phyloP scores from a whole-genome alignment of 2,113 vertebrate genomes.

The Phocoena phocoena region DNA sequence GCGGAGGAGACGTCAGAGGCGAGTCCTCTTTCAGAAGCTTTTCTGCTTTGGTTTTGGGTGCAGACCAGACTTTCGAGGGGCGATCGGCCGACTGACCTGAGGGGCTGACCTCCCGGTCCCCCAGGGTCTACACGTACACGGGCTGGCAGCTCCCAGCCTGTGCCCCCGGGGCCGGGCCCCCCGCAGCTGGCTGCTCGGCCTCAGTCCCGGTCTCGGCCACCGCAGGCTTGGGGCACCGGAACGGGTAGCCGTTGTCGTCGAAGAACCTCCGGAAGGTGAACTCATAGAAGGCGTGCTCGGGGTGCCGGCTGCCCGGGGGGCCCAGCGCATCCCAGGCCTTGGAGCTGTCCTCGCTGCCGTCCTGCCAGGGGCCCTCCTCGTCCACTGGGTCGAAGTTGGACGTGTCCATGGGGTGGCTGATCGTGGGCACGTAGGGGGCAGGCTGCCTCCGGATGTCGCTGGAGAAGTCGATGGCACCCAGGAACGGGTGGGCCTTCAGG shows the following conservation, averaged over 20 bases:
- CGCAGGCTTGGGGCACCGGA: slow-evolving; percentile 95
- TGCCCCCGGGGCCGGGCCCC: background rate
- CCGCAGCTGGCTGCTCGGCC: slow-evolving; percentile 64
- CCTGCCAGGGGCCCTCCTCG: slow-evolving; percentile 93
- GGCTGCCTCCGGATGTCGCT: slow-evolving; percentile 94
- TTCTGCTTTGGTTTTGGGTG: slow-evolving; percentile 10
- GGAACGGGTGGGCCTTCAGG: slow-evolving; percentile 96
- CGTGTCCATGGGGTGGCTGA: slow-evolving; percentile 98
- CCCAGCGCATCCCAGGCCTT: slow-evolving; percentile 91
- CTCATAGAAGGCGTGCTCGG: slow-evolving; percentile 98
- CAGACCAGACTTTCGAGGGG: slow-evolving; percentile 79
- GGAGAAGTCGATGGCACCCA: slow-evolving; percentile 93
- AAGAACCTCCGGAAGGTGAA: slow-evolving; percentile 99
- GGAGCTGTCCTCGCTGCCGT: slow-evolving; percentile 90
- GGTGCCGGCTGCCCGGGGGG: slow-evolving; percentile 91
- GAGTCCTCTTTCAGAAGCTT: background rate
- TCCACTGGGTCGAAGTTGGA: slow-evolving; percentile 99
- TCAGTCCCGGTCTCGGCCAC: background rate
- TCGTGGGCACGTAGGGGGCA: slow-evolving; percentile 95
- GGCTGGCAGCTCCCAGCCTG: slow-evolving; percentile 92
- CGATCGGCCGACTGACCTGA: background rate
- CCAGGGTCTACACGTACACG: slow-evolving; percentile 90
- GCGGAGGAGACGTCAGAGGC: slow-evolving; percentile 69
- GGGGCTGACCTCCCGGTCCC: background rate
- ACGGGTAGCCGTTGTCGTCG: slow-evolving; percentile 96